Percentiles rank a stretch among this genome's conserved stretches.
Conservation (phyloP, 2,888 invertebrate genomes). For the Leptinotarsa juncta region DNA sequence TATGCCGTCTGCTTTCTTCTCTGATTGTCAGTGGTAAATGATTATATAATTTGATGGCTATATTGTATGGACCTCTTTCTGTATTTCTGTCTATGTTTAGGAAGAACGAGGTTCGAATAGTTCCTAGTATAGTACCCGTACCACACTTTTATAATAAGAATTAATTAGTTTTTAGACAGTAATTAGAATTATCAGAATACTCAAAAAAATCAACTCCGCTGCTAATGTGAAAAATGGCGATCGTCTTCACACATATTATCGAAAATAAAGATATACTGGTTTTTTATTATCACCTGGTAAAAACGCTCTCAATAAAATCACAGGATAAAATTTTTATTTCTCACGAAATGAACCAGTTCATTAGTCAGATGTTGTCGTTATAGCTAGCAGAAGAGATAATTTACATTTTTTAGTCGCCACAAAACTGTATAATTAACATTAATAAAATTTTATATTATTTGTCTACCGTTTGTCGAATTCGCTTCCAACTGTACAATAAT, state of each 20-base stretch:
- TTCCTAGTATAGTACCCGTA: too few relatives aligned
- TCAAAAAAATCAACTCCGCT: neutral
- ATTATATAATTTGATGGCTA: too few relatives aligned
- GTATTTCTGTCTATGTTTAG: too few relatives aligned
- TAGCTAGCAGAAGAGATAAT: conserved; percentile 16
- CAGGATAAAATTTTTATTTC: conserved; percentile 13
- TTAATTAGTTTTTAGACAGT: neutral
- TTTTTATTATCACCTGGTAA: conserved; percentile 6
- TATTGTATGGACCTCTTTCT: too few relatives aligned
- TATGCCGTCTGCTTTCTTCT: too few relatives aligned
- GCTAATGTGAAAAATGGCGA: neutral
- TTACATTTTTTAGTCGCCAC: conserved; percentile 14
- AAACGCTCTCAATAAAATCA: conserved; percentile 2
- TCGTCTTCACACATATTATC: neutral
- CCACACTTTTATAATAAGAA: too few relatives aligned
- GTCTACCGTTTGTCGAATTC: conserved; percentile 33
- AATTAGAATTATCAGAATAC: neutral
- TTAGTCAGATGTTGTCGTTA: conserved; percentile 17
- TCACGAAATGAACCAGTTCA: conserved; percentile 22
- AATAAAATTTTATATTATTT: conserved; percentile 30
- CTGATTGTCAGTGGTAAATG: too few relatives aligned
- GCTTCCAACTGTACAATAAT: conserved; percentile 31
- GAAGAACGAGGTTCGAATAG: too few relatives aligned
- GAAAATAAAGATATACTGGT: conserved; percentile 9
- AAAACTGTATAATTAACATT: conserved; percentile 7